Evolutionary conservation across 2,797 vertebrate species (phyloP).

Genomic region (Adrianichthys oophorus): DNA sequence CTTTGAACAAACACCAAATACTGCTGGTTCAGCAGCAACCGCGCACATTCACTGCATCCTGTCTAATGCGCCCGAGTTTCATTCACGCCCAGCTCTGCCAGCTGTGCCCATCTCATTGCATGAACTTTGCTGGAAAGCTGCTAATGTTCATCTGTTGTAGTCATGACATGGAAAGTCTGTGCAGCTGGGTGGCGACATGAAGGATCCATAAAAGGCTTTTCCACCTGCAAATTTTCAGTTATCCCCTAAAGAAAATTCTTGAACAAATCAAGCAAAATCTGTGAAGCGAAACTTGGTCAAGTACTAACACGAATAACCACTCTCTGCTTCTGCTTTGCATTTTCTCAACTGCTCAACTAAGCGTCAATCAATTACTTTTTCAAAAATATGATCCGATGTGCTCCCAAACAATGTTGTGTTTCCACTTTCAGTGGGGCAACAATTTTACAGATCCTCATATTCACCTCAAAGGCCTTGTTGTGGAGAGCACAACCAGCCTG

Average conservation of each 20-base stretch:
- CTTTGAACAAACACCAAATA: slow-evolving; percentile 70
- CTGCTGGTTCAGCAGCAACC: slow-evolving; percentile 69
- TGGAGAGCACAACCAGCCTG: slow-evolving; percentile 81
- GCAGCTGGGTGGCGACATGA: slow-evolving; percentile 9
- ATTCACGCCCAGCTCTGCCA: slow-evolving; percentile 8
- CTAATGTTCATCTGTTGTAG: slow-evolving; percentile 10
- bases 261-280: slow-evolving; percentile 6
- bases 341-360: slow-evolving; percentile 21
- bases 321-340: slow-evolving; percentile 4
- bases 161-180: slow-evolving; percentile 25
- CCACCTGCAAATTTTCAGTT: slow-evolving; percentile 13
- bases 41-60: slow-evolving; percentile 14
- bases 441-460: neutral
- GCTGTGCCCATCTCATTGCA: slow-evolving; percentile 26
- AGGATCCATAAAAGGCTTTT: neutral
- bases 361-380: slow-evolving; percentile 11
- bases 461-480: slow-evolving; percentile 85
- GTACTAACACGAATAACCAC: slow-evolving; percentile 17
- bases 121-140: slow-evolving; percentile 33
- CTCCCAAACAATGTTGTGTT: slow-evolving; percentile 9
- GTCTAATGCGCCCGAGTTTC: slow-evolving; percentile 14
- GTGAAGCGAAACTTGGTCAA: slow-evolving; percentile 12
- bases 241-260: slow-evolving; percentile 9
- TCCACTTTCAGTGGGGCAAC: slow-evolving; percentile 16
- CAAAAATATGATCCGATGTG: slow-evolving; percentile 10